Evolutionary conservation across 2,113 vertebrate species (phyloP), one percentile per base, ranked within the genome.

Genomic region (Mormyrus iriodes): DNA sequence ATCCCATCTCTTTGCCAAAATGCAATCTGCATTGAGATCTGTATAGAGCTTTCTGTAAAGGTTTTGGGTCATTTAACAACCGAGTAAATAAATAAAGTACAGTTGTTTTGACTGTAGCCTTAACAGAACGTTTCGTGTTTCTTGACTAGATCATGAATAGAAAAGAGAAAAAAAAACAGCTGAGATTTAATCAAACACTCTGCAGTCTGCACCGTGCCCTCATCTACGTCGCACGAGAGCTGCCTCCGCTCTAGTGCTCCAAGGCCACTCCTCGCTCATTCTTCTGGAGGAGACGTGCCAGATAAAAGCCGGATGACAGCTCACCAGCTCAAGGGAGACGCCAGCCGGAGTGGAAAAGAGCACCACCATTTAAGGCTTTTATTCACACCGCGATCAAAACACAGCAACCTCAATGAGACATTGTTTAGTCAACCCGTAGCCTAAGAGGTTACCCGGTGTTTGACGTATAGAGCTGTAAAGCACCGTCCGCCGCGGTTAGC

Each of bases 401-500:
- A 46, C 49, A 17, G 48, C 27, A 49, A 39, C 85, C 51, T 88
- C 86, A 61, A 83, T 82, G n/a, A 90, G 21, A 88, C 73, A 12
- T 82, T 65, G 86, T 88, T 90, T 79, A 73, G 84, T 88, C 89
- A 89, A 39, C 7, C 76, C 19, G 58, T 55, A 69, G 27, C 89
- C 58, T 69, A 27, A 86, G 89, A 86, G 39, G 86, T 84, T 87
- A 51, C 51, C 44, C 39, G 15, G 51, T 58, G 51, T 88, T n/a
- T 86, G 48, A 58, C 31, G 19, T 13, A 21, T 39, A 82, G 24
- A 19, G 51, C 86, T 79, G 73, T 39, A 53, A 39, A 24, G 65
- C 86, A 52, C 13, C 39, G 10, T 83, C 76, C 52, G 46, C 27
- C 24, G 42, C 15, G 15, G 21, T 76, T 31, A 46, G 49, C n/a